Conservation (phyloP, 2,797 vertebrate genomes). For the Pygocentrus nattereri region DNA sequence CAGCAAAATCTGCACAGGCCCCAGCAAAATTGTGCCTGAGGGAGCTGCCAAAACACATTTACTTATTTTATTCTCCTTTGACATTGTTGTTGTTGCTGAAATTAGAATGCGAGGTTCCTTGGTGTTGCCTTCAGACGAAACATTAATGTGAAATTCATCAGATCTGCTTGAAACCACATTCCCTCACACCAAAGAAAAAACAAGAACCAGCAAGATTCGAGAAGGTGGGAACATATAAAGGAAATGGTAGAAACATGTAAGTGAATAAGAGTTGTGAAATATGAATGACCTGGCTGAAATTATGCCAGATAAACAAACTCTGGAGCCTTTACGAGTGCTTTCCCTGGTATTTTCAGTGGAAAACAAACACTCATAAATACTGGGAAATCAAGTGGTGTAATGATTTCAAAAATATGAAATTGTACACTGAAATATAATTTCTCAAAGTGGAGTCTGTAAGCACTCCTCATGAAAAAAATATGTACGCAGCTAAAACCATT, state of each 20-base stretch:
- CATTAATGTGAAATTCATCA: neutral
- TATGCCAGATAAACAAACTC: constrained; percentile 9
- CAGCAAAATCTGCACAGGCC: constrained; percentile 41
- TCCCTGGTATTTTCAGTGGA: constrained; percentile 7
- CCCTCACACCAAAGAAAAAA: neutral
- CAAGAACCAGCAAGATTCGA: neutral
- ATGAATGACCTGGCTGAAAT: neutral
- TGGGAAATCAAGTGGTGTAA: too few relatives aligned
- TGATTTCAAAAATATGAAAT: neutral
- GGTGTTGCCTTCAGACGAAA: neutral
- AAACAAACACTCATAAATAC: neutral
- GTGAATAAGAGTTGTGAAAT: neutral
- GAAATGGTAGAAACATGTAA: neutral
- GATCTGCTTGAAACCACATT: neutral
- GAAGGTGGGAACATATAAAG: constrained; percentile 18
- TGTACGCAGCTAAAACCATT: neutral
- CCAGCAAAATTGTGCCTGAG: constrained; percentile 32
- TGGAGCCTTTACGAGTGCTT: neutral
- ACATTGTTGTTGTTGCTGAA: constrained; percentile 45
- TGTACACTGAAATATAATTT: neutral
- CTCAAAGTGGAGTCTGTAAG: neutral
- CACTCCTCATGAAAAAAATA: neutral
- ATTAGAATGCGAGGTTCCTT: constrained; percentile 12
- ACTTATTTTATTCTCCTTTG: constrained; percentile 50
- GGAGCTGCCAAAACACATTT: constrained; percentile 49